Base-by-base conservation (phyloP, 1,140 invertebrate species). In the Semibalanus balanoides region DNA sequence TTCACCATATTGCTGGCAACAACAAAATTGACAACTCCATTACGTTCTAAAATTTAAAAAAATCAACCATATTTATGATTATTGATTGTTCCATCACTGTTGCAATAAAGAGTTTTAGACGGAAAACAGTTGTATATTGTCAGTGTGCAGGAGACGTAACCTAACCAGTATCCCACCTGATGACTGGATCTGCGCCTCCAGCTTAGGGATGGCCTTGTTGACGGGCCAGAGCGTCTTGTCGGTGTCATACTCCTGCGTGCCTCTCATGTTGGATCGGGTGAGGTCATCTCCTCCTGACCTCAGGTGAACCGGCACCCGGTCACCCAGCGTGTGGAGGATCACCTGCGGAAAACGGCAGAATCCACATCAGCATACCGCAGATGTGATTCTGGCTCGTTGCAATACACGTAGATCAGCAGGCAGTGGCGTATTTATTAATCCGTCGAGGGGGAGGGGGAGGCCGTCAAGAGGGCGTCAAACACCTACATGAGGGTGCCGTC, bases 151-250 rank as follows among this genome's bases (percentile, higher is more conserved):
- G n/a, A n/a, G n/a, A n/a, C n/a, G n/a, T n/a, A n/a, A n/a, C n/a
- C n/a, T n/a, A n/a, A n/a, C n/a, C n/a, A n/a, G n/a, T n/a, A 73
- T 19, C 74, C 14, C 75, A 75, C 77, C 77, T 40, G 77, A 69
- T 29, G 74, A 70, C 76, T 83, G 82, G 19, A 79, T 76, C 29
- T 76, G 30, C 7, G 82, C 80, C 64, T 82, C 81, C 19, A 83
- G 40, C 76, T 84, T 84, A 1, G 81, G 80, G 70, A 83, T 70
- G 9, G 83, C 81, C 78, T 84, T 75, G 51, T 81, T 82, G 11
- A 84, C 77, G 27, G 84, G 84, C 79, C 80, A 84, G 64, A 83
- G 79, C 29, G 79, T 76, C 40, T 79, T 79, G 74, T 83, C 79
- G 25, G 81, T 81, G 43, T 82, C 80, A 78, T 81, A 84, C 0